Conservation (phyloP, 2,888 invertebrate genomes). For the Leptarthrus brevirostris region DNA sequence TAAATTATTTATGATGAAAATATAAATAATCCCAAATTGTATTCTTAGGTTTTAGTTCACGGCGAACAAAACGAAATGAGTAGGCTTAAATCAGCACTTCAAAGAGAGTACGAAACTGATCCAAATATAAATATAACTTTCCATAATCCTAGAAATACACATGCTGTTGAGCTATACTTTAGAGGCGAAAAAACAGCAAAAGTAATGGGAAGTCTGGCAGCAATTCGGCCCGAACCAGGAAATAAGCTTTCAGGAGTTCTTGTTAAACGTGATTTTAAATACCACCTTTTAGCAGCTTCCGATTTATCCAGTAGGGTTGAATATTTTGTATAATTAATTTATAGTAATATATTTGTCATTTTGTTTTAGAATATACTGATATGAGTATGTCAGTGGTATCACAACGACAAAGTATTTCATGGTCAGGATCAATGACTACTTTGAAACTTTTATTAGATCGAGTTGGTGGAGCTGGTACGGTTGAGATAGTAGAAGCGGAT, state of each 20-base stretch:
- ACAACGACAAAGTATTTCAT: slow-evolving; percentile 92
- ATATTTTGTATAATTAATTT: neutral
- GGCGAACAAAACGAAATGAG: slow-evolving; percentile 99
- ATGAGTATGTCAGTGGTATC: slow-evolving; percentile 93
- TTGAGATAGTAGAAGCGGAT: slow-evolving; percentile 77
- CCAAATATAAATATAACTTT: slow-evolving; percentile 84
- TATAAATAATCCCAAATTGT: no score
- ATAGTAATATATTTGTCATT: neutral
- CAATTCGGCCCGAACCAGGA: slow-evolving; percentile 82
- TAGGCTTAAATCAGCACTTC: slow-evolving; percentile 91
- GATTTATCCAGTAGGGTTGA: slow-evolving; percentile 75
- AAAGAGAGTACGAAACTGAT: slow-evolving; percentile 77
- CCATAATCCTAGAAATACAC: slow-evolving; percentile 96
- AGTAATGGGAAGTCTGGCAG: slow-evolving; percentile 93
- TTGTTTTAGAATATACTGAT: slow-evolving; percentile 87
- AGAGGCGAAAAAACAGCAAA: slow-evolving; percentile 98
- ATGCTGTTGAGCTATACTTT: slow-evolving; percentile 91
- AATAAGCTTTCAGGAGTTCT: slow-evolving; percentile 89
- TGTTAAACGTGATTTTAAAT: slow-evolving; percentile 97
- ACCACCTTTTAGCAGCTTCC: slow-evolving; percentile 90
- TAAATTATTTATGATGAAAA: no score
- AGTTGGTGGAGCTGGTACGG: slow-evolving; percentile 76
- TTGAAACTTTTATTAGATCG: slow-evolving; percentile 82
- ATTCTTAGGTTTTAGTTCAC: slow-evolving; percentile 74
- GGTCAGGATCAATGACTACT: slow-evolving; percentile 73